A percentile compares a stretch with the other conserved stretches of the same genome.
phyloP scores from a whole-genome alignment of 1,140 invertebrate species.

The Pemphigus obesinymphae region DNA sequence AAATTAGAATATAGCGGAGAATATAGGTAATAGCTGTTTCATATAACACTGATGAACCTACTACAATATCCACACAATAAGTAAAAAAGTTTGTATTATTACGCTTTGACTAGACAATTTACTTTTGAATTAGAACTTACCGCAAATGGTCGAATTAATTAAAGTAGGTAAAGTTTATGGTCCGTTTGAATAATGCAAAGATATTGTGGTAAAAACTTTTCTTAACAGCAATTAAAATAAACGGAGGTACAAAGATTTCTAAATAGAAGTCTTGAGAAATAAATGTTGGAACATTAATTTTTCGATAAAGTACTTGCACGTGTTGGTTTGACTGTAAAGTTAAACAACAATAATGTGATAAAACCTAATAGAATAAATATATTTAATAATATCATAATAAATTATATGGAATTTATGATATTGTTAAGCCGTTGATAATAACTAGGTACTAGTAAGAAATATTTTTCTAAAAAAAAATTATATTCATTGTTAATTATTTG shows the following conservation, averaged over 20 bases:
- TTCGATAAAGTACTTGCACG: background rate
- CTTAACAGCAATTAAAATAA: slow-evolving; percentile 3
- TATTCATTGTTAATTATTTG: too few species aligned
- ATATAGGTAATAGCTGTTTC: too few species aligned
- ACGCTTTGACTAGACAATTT: background rate
- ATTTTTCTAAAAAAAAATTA: too few species aligned
- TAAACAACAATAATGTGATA: too few species aligned
- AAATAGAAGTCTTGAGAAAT: background rate
- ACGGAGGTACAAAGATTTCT: background rate
- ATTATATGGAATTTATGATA: too few species aligned
- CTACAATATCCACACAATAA: background rate
- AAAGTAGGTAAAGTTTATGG: background rate
- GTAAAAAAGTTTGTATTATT: slow-evolving; percentile 6
- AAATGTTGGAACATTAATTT: background rate
- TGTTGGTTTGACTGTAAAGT: background rate
- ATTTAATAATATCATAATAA: too few species aligned
- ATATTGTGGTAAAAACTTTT: background rate
- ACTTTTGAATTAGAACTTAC: background rate
- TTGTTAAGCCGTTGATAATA: too few species aligned
- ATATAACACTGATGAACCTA: background rate
- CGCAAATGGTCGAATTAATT: background rate
- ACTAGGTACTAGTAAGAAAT: too few species aligned
- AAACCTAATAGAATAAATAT: too few species aligned
- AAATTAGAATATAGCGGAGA: background rate
- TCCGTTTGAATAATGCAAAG: background rate